These are phyloP conservation scores for Ctenodactylus gundi DNA, from an alignment of 2,113 vertebrate species.

Conservation along the genomic window DNA sequence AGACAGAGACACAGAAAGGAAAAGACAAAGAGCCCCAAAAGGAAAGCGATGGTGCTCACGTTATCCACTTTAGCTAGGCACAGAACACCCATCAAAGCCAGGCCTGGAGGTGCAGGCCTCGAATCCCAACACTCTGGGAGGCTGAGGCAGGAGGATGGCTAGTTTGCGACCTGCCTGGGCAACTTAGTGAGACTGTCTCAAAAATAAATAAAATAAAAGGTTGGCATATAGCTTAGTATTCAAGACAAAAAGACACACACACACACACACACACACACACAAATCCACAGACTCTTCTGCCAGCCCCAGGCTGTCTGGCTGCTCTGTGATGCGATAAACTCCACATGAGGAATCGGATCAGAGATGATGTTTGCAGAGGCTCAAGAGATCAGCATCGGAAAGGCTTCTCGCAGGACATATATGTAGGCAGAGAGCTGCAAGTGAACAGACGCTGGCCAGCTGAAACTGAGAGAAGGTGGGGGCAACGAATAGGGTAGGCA, in stretches of 20 bases:
- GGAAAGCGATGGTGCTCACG: background rate
- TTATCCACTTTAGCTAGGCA: background rate
- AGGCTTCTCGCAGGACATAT: background rate
- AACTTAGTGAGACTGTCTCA: too few relatives aligned
- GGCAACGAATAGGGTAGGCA: background rate
- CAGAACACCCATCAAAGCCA: background rate
- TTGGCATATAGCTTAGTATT: too few relatives aligned
- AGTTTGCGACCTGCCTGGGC: too few relatives aligned
- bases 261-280: too few relatives aligned
- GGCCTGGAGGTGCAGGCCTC: too few relatives aligned
- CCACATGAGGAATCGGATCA: accelerated
- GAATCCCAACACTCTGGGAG: too few relatives aligned
- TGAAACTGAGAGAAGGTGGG: background rate
- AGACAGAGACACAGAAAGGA: background rate
- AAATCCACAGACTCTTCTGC: too few relatives aligned
- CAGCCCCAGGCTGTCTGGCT: background rate
- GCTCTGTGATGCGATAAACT: background rate
- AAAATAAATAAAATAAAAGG: too few relatives aligned
- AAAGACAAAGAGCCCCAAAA: background rate
- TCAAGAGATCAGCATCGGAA: background rate
- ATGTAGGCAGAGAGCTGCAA: background rate
- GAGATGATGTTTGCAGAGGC: background rate
- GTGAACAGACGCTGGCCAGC: background rate
- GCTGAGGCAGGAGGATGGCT: too few relatives aligned
- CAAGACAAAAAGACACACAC: too few relatives aligned